Evolutionary conservation across 1,140 invertebrate genomes (phyloP).

Genomic region (Drosophila navojoa): DNA sequence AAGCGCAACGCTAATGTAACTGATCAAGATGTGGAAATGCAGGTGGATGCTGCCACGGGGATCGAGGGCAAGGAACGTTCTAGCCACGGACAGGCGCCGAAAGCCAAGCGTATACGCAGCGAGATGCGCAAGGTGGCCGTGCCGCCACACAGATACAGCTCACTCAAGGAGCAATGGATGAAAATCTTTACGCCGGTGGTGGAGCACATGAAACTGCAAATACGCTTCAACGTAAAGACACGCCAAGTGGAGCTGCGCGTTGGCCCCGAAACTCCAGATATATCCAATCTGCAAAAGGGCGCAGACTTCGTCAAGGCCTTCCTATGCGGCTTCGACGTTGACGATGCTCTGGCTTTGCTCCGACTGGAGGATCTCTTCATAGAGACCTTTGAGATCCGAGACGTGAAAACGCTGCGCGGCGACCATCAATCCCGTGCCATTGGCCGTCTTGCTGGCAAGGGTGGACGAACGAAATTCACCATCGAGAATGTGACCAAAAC

Average conservation of each 20-base stretch:
- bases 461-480: slow-evolving; percentile 98
- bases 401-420: slow-evolving; percentile 97
- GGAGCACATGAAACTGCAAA: slow-evolving; percentile 96
- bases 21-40: slow-evolving; percentile 84
- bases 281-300: slow-evolving; percentile 97
- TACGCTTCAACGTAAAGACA: slow-evolving; percentile 96
- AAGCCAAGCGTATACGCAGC: slow-evolving; percentile 85
- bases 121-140: slow-evolving; percentile 88
- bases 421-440: slow-evolving; percentile 98
- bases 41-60: slow-evolving; percentile 87
- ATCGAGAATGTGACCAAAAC: slow-evolving; percentile 99
- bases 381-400: slow-evolving; percentile 98
- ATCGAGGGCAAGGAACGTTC: slow-evolving; percentile 85
- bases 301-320: slow-evolving; percentile 99
- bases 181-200: slow-evolving; percentile 98
- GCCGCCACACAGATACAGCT: slow-evolving; percentile 92
- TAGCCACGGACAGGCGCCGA: slow-evolving; percentile 73
- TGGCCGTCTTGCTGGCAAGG: slow-evolving; percentile 98
- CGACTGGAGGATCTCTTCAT: slow-evolving; percentile 98
- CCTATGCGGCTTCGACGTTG: slow-evolving; percentile 97
- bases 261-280: slow-evolving; percentile 91
- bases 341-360: slow-evolving; percentile 97
- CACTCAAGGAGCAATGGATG: slow-evolving; percentile 98
- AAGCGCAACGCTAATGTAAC: slow-evolving; percentile 84
- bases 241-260: slow-evolving; percentile 86